Conservation (phyloP, 2,113 vertebrate genomes). For the mouse (Mus musculus) region DNA sequence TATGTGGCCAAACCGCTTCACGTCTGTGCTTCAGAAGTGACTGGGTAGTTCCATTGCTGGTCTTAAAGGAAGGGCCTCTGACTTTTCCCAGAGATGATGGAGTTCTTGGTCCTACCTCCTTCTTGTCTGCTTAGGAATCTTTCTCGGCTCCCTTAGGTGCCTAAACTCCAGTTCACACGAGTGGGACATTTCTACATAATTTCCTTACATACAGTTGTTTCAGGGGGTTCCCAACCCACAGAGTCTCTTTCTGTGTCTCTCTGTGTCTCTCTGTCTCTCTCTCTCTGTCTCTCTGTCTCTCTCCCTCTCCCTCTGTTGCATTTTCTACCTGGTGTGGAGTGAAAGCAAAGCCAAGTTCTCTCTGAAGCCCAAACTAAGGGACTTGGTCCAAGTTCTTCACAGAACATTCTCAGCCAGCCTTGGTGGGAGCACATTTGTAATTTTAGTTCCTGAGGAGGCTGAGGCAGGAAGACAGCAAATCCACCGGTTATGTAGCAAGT, state of each 20-base stretch:
- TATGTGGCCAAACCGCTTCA: background rate
- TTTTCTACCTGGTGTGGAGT: background rate
- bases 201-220: conserved; percentile 3
- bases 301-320: background rate
- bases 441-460: background rate
- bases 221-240: background rate
- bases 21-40: background rate
- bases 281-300: background rate
- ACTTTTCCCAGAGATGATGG: background rate
- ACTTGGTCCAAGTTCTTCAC: background rate
- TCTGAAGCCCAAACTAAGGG: background rate
- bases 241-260: background rate
- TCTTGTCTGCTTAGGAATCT: background rate
- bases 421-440: background rate
- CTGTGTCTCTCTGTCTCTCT: background rate
- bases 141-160: background rate
- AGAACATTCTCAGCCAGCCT: background rate
- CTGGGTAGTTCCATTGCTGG: background rate
- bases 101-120: background rate
- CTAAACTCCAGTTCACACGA: background rate
- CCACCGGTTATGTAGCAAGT: background rate
- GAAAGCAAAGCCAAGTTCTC: background rate
- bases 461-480: background rate
- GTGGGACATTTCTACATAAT: background rate
- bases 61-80: background rate